A percentile compares a stretch with the other conserved stretches of the same genome.
These are phyloP conservation scores for Pygmarrhopalites habei DNA, from an alignment of 1,140 invertebrate species.

Conservation along the genomic window DNA sequence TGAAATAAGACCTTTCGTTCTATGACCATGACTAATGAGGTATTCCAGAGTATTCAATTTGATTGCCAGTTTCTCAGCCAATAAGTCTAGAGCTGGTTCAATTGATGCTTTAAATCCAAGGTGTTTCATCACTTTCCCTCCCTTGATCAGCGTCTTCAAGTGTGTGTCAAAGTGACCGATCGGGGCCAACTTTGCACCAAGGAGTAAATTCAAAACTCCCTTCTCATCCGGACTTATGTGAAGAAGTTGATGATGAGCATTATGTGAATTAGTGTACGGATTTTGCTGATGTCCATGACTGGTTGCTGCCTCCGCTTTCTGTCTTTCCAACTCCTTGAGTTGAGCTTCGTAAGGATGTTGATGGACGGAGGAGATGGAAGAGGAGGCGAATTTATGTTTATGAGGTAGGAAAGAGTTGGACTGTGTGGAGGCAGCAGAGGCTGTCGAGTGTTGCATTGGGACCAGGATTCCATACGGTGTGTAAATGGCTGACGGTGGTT, in stretches of 20 bases:
- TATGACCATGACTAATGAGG: not conserved
- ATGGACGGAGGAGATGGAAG: not conserved
- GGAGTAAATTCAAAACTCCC: slow-evolving; percentile 11
- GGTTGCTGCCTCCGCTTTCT: not conserved
- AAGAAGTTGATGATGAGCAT: no score
- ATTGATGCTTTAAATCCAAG: not conserved
- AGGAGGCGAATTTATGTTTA: no score
- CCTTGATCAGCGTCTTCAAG: not conserved
- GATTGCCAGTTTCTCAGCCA: slow-evolving; percentile 33
- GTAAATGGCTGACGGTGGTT: slow-evolving; percentile 33
- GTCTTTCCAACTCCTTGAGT: not conserved
- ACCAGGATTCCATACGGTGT: slow-evolving; percentile 38
- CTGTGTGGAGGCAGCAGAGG: not conserved
- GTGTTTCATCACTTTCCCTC: not conserved
- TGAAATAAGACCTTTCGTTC: no score
- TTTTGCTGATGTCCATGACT: slow-evolving; percentile 3
- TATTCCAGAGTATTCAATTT: slow-evolving; percentile 21
- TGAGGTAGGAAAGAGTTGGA: not conserved
- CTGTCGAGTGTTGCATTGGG: slow-evolving; percentile 25
- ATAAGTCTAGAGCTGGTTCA: slow-evolving; percentile 27
- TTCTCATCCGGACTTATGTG: slow-evolving; percentile 10
- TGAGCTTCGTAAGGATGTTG: slow-evolving; percentile 4
- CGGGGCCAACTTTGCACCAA: not conserved
- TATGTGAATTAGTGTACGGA: not conserved
- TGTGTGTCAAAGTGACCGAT: not conserved